Percentiles rank a stretch among this genome's conserved stretches.
Conservation (phyloP, 37 sponge, comb jelly and placozoan genomes). For the Chondrosia reniformis region DNA sequence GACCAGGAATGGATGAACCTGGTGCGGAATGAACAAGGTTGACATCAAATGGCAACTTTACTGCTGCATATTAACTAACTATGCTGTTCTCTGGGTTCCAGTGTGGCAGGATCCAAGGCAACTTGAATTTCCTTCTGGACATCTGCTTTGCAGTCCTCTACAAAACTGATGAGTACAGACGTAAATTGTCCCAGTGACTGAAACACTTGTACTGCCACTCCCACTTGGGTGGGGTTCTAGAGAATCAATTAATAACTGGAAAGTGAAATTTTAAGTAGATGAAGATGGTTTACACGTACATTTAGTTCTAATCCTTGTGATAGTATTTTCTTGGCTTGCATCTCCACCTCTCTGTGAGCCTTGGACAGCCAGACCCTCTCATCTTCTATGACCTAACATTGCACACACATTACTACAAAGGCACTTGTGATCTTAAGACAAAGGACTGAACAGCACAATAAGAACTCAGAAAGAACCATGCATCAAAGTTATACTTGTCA, state of each 20-base stretch:
- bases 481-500: too few relatives aligned
- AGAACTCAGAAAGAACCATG: too few relatives aligned
- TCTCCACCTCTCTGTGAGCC: conserved; percentile 81
- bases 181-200: conserved; percentile 81
- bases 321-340: conserved; percentile 85
- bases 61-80: neutral
- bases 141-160: conserved; percentile 37
- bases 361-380: conserved; percentile 77
- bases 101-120: conserved; percentile 75
- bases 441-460: too few relatives aligned
- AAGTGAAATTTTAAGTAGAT: too few relatives aligned
- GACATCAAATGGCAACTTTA: too few relatives aligned
- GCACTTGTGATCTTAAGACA: too few relatives aligned
- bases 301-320: conserved; percentile 79
- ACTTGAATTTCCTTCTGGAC: conserved; percentile 70
- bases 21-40: neutral
- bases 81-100: conserved; percentile 7
- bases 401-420: too few relatives aligned
- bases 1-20: conserved; percentile 21
- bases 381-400: conserved; percentile 67
- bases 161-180: conserved; percentile 39
- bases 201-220: conserved; percentile 93
- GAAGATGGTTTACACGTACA: conserved; percentile 61
- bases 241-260: too few relatives aligned
- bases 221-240: conserved; percentile 84